Evolutionary conservation across 2,888 invertebrate species (phyloP).

Genomic region (Ypsolopha scabrella): DNA sequence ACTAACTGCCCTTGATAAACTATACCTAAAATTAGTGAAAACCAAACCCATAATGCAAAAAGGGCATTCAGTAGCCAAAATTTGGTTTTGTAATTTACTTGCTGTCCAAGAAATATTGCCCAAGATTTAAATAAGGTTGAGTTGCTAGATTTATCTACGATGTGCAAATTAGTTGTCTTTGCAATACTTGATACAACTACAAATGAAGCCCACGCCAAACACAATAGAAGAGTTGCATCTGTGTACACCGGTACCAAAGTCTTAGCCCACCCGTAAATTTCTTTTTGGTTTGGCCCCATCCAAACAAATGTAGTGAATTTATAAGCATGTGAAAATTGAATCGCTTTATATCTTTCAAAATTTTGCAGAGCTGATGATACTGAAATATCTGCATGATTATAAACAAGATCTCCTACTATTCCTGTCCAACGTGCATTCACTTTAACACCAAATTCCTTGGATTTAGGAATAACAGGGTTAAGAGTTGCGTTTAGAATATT

Average conservation of each 20-base stretch:
- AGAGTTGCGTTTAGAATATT: neutral
- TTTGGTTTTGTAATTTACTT: slow-evolving; percentile 21
- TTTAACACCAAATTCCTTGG: neutral
- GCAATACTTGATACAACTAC: neutral
- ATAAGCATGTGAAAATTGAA: slow-evolving; percentile 24
- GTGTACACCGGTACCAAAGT: slow-evolving; percentile 29
- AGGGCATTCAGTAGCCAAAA: slow-evolving; percentile 26
- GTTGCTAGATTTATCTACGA: neutral
- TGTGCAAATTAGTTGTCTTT: neutral
- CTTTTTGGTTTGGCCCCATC: slow-evolving; percentile 29
- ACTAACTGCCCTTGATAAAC: slow-evolving; percentile 37
- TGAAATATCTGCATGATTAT: slow-evolving; percentile 27
- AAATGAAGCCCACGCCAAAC: neutral
- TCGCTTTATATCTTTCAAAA: slow-evolving; percentile 17
- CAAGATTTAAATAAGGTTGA: slow-evolving; percentile 15
- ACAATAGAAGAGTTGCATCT: slow-evolving; percentile 3
- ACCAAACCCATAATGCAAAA: slow-evolving; percentile 42
- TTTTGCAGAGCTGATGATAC: slow-evolving; percentile 23
- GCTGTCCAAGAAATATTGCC: slow-evolving; percentile 36
- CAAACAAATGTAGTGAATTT: slow-evolving; percentile 23
- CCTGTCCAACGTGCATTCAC: neutral
- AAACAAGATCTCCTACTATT: slow-evolving; percentile 19
- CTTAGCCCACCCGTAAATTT: slow-evolving; percentile 29
- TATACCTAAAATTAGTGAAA: slow-evolving; percentile 36
- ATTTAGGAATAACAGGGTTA: neutral